Base-by-base conservation (phyloP, 2,888 invertebrate species). In the Lypha dubia region DNA sequence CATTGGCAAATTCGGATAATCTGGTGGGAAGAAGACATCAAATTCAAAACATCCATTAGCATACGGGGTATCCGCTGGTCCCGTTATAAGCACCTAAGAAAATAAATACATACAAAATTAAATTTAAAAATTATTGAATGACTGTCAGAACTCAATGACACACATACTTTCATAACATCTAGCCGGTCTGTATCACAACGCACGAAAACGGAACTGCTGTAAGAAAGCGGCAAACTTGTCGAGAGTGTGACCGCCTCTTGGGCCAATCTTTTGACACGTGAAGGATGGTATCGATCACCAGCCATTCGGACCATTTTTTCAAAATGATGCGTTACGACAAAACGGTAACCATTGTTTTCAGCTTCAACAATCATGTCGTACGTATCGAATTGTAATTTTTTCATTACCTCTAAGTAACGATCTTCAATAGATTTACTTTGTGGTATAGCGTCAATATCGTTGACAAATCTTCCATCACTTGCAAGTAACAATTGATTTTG, bases 191-290 rank as follows among this genome's bases (percentile, higher is more conserved):
- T 96, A 93, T 98, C 98, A 93, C 97, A 97, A 87, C 98, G 94
- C 86, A 98, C 98, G 94, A 98, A 98, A 86, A 98, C 98, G 86
- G 97, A 97, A 91, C 97, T 97, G 92, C 97, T 97, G 93, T 96
- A 97, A 65, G 98, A 98, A 79, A 98, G 94, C 86, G 98, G 98
- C 89, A 98, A 94, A 87, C 97, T 96, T 79, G 97, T 98, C 87
- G 97, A 97, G 70, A 98, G 94, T 38, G 98, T 98, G 85, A 98
- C 98, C 58, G 98, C 96, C 93, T 98, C 98, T 93, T 98, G 98
- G 73, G 98, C 98, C 74, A 98, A 94, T 22, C 98, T 95, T 92
- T 98, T 97, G 88, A 98, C 96, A 86, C 98, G 94, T 46, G 96
- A 94, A 1, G 97, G 97, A 92, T 97, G 97, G 84, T 96, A 96